Conservation (phyloP, 1,140 invertebrate genomes). For the Polyergus mexicanus region DNA sequence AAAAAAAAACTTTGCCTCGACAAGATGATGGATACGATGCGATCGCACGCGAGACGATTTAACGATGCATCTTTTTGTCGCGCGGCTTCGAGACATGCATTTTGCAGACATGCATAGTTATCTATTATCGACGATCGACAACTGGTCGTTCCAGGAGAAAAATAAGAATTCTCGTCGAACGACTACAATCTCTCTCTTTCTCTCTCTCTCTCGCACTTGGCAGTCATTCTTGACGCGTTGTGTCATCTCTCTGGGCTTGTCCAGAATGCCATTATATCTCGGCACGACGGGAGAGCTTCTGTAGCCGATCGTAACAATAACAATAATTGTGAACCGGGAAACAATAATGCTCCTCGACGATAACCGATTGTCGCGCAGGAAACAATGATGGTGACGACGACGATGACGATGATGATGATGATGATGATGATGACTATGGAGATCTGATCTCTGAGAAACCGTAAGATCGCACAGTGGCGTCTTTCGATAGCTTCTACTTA, state of each 20-base stretch:
- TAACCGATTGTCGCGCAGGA: conserved; percentile 60
- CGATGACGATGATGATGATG: not conserved
- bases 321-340: conserved; percentile 66
- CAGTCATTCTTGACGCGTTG: conserved; percentile 69
- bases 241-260: conserved; percentile 76
- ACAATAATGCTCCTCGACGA: conserved; percentile 59
- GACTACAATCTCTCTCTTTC: not conserved
- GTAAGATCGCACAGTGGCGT: not conserved
- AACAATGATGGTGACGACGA: conserved; percentile 57
- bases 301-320: conserved; percentile 62
- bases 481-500: not conserved
- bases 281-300: conserved; percentile 19
- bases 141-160: conserved; percentile 13
- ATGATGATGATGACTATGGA: not conserved
- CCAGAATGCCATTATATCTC: conserved; percentile 70
- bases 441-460: conserved; percentile 35
- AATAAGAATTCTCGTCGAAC: conserved; percentile 22
- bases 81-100: conserved; percentile 51
- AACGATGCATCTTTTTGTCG: not conserved
- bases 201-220: conserved; percentile 48
- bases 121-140: conserved; percentile 47
- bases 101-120: not conserved
- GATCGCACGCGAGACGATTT: not conserved
- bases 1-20: not conserved
- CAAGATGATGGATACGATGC: not conserved